These are phyloP conservation scores for Bombus sibiricus DNA, from an alignment of 1,140 invertebrate genomes.

Conservation along the genomic window DNA sequence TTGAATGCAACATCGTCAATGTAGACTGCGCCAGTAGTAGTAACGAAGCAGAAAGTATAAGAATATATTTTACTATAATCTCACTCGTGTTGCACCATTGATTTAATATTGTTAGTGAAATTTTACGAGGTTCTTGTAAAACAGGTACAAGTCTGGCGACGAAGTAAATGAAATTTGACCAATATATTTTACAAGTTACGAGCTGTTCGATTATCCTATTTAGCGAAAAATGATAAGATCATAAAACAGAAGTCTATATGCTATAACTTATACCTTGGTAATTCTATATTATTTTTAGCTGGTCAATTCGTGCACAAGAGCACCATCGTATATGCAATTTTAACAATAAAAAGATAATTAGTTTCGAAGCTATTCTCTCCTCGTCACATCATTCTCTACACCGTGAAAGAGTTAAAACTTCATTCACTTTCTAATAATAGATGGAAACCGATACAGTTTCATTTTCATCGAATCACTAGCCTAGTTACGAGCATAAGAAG, in stretches of 20 bases:
- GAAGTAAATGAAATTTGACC: neutral
- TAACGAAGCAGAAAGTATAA: neutral
- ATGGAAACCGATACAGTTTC: slow-evolving; percentile 3
- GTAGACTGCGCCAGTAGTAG: too few relatives aligned
- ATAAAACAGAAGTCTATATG: neutral
- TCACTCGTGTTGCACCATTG: too few relatives aligned
- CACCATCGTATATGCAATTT: neutral
- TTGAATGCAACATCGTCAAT: slow-evolving; percentile 6
- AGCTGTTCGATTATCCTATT: neutral
- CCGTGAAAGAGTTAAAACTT: neutral
- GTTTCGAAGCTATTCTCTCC: neutral
- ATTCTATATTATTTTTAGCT: too few relatives aligned
- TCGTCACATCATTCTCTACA: neutral
- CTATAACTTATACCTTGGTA: too few relatives aligned
- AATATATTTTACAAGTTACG: too few relatives aligned
- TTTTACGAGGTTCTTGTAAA: neutral
- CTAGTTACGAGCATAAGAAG: neutral
- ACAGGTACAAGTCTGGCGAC: neutral
- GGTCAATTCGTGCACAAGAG: too few relatives aligned
- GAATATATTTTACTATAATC: neutral
- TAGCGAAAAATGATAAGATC: neutral
- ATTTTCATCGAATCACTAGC: slow-evolving; percentile 9
- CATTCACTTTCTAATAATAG: neutral
- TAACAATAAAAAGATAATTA: neutral
- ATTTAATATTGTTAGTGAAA: neutral